Evolutionary conservation across 2,888 invertebrate species (phyloP).

Genomic region (Ectemnius cavifrons): DNA sequence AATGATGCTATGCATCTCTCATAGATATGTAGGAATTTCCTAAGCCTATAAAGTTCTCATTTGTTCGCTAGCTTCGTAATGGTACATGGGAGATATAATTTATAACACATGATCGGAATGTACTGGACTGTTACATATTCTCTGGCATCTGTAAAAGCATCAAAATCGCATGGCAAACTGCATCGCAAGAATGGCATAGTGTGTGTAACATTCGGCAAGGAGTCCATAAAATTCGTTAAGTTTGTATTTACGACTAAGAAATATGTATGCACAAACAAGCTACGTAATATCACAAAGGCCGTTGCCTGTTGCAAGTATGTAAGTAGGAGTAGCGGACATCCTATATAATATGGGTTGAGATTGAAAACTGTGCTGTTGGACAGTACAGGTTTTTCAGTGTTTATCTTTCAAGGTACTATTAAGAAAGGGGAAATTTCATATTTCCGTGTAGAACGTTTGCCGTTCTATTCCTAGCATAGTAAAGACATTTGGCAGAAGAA

Average conservation of each 20-base stretch:
- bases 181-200: not conserved
- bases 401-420: not conserved
- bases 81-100: too few species aligned
- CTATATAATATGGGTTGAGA: not conserved
- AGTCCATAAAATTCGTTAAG: too few species aligned
- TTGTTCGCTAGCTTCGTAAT: too few species aligned
- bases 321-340: not conserved
- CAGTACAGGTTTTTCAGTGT: too few species aligned
- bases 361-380: not conserved
- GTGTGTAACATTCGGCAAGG: too few species aligned
- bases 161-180: constrained; percentile 10
- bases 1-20: not conserved
- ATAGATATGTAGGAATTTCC: not conserved
- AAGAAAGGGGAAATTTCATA: constrained; percentile 78
- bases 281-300: not conserved
- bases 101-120: too few species aligned
- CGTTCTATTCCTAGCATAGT: constrained; percentile 87
- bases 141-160: not conserved
- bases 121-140: too few species aligned
- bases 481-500: constrained; percentile 89
- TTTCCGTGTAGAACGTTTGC: constrained; percentile 91
- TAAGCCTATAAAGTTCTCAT: not conserved
- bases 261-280: not conserved
- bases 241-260: not conserved
- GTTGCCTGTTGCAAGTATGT: not conserved